Evolutionary conservation across 2,113 vertebrate species (phyloP), one percentile per base, ranked within the genome.

Genomic region (Notothenia coriiceps): DNA sequence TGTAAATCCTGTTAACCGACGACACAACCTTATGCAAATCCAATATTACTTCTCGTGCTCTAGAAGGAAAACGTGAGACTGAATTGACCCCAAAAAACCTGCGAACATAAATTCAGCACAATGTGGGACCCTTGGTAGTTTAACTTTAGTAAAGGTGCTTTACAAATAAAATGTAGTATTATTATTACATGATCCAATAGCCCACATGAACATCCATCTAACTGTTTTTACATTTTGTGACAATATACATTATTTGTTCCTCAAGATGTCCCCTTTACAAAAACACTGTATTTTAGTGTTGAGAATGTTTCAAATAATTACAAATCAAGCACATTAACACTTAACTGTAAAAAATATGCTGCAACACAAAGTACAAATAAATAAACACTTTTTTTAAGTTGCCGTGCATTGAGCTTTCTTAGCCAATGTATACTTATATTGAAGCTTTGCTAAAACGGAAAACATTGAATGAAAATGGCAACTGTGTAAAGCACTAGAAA

Each of bases 101-200:
- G 0, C 1, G 33, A 40, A 13, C 8, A 20, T 1, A 10, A 12
- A 8, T 4, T 11, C 0, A 0, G 46, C 4, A 18, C 1, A 0
- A 17, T 11, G 15, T 10, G 22, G n/a, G 2, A 72, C 5, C 6
- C 3, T 11, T 12, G 3, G 8, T 15, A 18, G 7, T 33, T n/a
- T 11, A 62, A 7, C 6, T 2, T 35, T 40, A 29, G 29, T 29
- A 29, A 29, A 29, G 29, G 29, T 3, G 29, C 29, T 25, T 4
- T 29, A 29, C 29, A 29, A 29, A 29, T 29, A 29, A 29, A 29
- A 29, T 29, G 29, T 29, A 29, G 3, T 29, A 29, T 29, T 29
- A 4, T 29, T 29, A 29, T 29, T 29, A 29, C 44, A 14, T 1
- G n/a, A 47, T 11, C 2, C 50, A 56, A 35, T 8, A 49, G 1